These are phyloP conservation scores for Cebidichthys violaceus DNA, from an alignment of 2,113 vertebrate species.

Conservation along the genomic window DNA sequence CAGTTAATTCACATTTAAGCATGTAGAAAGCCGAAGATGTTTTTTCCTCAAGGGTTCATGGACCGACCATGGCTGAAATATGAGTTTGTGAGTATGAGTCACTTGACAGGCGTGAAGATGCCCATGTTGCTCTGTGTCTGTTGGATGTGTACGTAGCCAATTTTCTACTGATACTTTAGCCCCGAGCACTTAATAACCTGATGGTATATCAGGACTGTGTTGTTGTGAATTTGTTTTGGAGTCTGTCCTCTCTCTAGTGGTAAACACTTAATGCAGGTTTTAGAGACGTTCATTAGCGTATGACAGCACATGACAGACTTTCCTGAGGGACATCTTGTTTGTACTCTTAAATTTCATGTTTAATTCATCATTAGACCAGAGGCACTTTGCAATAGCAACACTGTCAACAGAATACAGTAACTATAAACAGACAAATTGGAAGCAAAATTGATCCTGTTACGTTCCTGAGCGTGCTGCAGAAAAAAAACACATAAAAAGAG, in stretches of 20 bases:
- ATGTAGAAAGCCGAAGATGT: neutral
- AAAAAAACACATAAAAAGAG: constrained; percentile 15
- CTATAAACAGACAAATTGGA: constrained; percentile 26
- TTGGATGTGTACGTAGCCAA: constrained; percentile 55
- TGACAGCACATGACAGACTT: constrained; percentile 57
- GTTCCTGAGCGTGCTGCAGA: constrained; percentile 12
- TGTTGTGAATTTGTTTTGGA: constrained; percentile 46
- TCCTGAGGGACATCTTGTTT: constrained; percentile 58
- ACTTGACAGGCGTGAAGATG: constrained; percentile 53
- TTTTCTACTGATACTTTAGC: constrained; percentile 50
- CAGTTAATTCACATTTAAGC: constrained; percentile 6
- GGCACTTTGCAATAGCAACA: constrained; percentile 37
- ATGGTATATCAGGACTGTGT: constrained; percentile 40
- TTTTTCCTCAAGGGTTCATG: constrained; percentile 17
- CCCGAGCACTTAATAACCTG: constrained; percentile 46
- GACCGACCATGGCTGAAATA: constrained; percentile 17
- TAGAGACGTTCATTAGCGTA: constrained; percentile 67
- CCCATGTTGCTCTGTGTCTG: constrained; percentile 28
- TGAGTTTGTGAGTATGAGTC: neutral
- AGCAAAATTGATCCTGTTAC: constrained; percentile 22
- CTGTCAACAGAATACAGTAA: constrained; percentile 45
- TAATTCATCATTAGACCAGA: constrained; percentile 65
- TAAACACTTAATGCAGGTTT: constrained; percentile 66
- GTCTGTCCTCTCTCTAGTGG: constrained; percentile 48
- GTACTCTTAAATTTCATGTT: constrained; percentile 67